Evolutionary conservation across 1,140 invertebrate genomes (phyloP).

Genomic region (Monochamus saltuarius): DNA sequence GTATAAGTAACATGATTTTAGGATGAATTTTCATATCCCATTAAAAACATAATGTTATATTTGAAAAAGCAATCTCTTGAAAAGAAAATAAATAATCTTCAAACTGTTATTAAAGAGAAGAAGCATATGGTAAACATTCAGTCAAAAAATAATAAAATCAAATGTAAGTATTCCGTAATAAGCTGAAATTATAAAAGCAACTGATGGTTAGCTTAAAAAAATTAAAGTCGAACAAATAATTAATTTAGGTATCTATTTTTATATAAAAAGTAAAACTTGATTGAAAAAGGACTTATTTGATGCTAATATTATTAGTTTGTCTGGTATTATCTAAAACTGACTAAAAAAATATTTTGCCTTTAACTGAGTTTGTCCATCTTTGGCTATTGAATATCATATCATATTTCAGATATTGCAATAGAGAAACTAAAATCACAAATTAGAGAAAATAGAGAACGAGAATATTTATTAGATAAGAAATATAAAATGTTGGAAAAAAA

Average conservation of each 20-base stretch:
- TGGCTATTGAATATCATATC: background rate
- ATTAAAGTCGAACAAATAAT: too few species aligned
- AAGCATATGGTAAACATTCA: constrained; percentile 7
- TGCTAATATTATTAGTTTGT: too few species aligned
- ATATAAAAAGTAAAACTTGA: too few species aligned
- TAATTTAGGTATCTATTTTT: too few species aligned
- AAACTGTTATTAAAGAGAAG: constrained; percentile 13
- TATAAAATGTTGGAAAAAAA: constrained; percentile 17
- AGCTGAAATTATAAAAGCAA: background rate
- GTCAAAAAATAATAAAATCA: constrained; percentile 18
- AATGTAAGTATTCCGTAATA: constrained; percentile 23
- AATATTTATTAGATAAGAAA: constrained; percentile 21
- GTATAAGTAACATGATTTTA: constrained; percentile 13
- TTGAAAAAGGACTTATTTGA: too few species aligned
- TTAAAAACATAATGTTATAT: constrained; percentile 26
- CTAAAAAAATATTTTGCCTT: too few species aligned
- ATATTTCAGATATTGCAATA: constrained; percentile 24
- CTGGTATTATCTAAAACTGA: too few species aligned
- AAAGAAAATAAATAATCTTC: constrained; percentile 14
- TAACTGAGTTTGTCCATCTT: too few species aligned
- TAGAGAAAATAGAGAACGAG: constrained; percentile 22
- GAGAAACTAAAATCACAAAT: constrained; percentile 24
- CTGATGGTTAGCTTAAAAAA: background rate
- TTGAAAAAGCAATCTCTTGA: constrained; percentile 21
- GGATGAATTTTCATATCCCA: constrained; percentile 18